Evolutionary conservation across 2,888 invertebrate species (phyloP).

Genomic region (Melikaiella ostensackeni): DNA sequence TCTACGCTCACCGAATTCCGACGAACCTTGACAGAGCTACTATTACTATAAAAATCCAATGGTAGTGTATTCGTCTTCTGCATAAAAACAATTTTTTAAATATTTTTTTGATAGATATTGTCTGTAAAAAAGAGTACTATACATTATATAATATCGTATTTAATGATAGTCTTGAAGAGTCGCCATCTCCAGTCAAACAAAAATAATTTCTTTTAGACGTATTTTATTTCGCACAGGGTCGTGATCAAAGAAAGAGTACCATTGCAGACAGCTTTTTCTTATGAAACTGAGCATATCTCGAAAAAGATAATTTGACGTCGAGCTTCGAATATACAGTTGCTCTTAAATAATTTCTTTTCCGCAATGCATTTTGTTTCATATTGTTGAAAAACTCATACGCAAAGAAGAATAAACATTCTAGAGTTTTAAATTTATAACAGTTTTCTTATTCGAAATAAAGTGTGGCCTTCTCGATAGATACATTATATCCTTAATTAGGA

Average conservation of each 20-base stretch:
- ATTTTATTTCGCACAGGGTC: not conserved
- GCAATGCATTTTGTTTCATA: not conserved
- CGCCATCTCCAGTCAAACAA: not conserved
- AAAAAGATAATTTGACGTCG: constrained; percentile 1
- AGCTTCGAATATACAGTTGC: not conserved
- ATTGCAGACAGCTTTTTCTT: constrained; percentile 22
- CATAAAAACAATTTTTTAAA: not conserved
- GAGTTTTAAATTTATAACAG: too few relatives aligned
- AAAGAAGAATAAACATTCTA: too few relatives aligned
- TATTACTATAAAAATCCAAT: too few relatives aligned
- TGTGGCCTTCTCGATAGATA: too few relatives aligned
- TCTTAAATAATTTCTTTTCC: not conserved
- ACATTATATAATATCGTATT: not conserved
- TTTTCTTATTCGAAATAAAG: too few relatives aligned
- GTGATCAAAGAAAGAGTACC: constrained; percentile 7
- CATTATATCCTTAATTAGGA: too few relatives aligned
- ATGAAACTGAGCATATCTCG: not conserved
- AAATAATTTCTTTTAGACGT: constrained; percentile 3
- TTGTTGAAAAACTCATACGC: not conserved
- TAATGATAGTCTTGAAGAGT: not conserved
- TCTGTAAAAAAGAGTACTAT: not conserved
- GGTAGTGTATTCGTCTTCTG: not conserved
- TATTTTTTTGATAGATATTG: not conserved
- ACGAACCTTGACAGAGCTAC: too few relatives aligned
- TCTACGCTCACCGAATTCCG: too few relatives aligned